phyloP scores from a whole-genome alignment of 2,797 vertebrate genomes.

The Linurgus olivaceus region DNA sequence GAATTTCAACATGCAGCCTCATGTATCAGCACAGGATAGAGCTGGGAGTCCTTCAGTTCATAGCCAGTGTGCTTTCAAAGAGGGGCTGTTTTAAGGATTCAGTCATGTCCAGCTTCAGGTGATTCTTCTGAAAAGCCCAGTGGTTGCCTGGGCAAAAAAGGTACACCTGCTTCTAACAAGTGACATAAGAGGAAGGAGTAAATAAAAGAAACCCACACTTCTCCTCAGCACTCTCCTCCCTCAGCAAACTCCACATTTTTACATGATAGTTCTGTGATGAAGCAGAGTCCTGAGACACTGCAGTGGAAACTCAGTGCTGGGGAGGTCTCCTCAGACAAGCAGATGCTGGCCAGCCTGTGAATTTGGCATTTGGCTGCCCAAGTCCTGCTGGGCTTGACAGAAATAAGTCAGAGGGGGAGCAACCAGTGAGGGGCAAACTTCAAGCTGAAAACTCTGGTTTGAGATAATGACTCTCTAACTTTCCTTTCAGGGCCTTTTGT shows the following conservation, averaged over 20 bases:
- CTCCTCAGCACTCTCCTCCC: not conserved
- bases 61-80: accelerated
- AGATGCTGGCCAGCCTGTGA: not conserved
- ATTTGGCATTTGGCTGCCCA: not conserved
- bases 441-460: not conserved
- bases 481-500: not conserved
- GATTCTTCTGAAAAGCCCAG: not conserved
- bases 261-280: accelerated
- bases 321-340: not conserved
- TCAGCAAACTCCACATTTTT: not conserved
- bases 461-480: not conserved
- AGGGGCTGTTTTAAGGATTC: not conserved
- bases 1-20: not conserved
- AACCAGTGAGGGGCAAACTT: not conserved
- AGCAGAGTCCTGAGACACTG: not conserved
- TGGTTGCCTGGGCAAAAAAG: not conserved
- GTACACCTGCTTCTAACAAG: not conserved
- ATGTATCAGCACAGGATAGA: not conserved
- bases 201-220: not conserved
- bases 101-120: not conserved
- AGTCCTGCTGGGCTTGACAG: not conserved
- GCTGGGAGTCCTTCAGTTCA: not conserved
- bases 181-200: not conserved
- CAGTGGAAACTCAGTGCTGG: not conserved
- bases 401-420: not conserved